Evolutionary conservation across 2,888 invertebrate species (phyloP), one percentile per base, ranked within the genome.

Genomic region (Altica lythri): DNA sequence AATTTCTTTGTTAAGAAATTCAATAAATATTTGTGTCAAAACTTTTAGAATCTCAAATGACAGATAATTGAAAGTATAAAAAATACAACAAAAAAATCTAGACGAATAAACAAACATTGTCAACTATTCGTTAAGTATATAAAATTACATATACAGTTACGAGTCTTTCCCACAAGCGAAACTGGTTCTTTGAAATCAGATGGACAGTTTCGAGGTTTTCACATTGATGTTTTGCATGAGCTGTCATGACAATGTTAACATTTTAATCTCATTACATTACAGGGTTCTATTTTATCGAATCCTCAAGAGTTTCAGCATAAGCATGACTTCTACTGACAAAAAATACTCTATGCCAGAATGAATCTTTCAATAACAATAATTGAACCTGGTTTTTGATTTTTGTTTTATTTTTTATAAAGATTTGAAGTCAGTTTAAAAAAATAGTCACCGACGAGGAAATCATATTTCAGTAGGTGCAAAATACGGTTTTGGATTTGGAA

Each of bases 171-270:
- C 40, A 44, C 45, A 51, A 38, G 35, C 45, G 40, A 49, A 55
- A 59, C 59, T 55, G 49, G 55, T 59, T 52, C 40, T 40, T 52
- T 57, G 53, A 53, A 60, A 57, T 57, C 6, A 55, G 60, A 60
- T 59, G 37, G 46, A 46, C 42, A 35, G 42, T 37, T 43, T 27
- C 38, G 22, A 40, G 53, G 53, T 48, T 57, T 60, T 57, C 50
- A 47, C 53, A 45, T 44, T 51, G 52, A 45, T 51, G 57, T 55
- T 57, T 53, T 57, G 60, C 57, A 55, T 57, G 53, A 53, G 50
- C 57, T 55, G 60, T 57, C 60, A 60, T 54, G 60, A 53, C 55
- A 60, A 58, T 49, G 57, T 57, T 57, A 60, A 60, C 60, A 52
- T 50, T 55, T 57, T 60, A 60, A 60, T 60, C 60, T 55, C 29